phyloP scores from a whole-genome alignment of 2,888 invertebrate genomes.

The Aromia moschata region DNA sequence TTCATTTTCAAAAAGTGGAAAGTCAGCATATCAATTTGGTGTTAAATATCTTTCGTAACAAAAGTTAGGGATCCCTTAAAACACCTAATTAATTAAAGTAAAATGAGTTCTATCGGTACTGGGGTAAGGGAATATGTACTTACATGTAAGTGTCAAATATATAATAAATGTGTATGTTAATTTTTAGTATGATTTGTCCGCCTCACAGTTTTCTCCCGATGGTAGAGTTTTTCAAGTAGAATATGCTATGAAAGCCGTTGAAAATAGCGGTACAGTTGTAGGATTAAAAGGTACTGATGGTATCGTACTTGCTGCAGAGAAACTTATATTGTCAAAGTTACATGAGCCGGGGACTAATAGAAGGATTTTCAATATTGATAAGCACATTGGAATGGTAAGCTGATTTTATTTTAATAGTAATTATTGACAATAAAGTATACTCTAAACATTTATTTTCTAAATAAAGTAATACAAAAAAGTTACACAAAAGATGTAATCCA shows the following conservation, averaged over 20 bases:
- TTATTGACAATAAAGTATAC: no score
- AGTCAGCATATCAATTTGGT: no score
- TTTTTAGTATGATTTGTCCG: conserved; percentile 96
- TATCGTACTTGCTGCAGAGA: conserved; percentile 97
- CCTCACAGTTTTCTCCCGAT: conserved; percentile 99
- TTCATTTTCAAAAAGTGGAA: no score
- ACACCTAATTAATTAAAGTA: no score
- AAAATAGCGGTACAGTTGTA: conserved; percentile 88
- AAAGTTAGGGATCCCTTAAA: no score
- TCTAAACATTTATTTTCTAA: no score
- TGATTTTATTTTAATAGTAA: no score
- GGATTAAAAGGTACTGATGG: conserved; percentile 95
- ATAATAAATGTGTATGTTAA: conserved; percentile 18
- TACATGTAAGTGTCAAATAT: neutral
- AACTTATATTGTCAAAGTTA: conserved; percentile 91
- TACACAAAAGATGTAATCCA: no score
- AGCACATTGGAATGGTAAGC: conserved; percentile 91
- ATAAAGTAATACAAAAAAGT: no score
- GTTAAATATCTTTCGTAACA: no score
- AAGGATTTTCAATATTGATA: conserved; percentile 91
- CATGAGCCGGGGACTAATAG: conserved; percentile 93
- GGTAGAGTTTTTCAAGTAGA: conserved; percentile 99
- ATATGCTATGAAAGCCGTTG: conserved; percentile 99
- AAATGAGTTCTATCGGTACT: conserved; percentile 39
- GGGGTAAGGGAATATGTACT: conserved; percentile 27